A percentile compares a stretch with the other conserved stretches of the same genome.
Conservation (phyloP, 2,797 vertebrate genomes). For the Echiichthys vipera region DNA sequence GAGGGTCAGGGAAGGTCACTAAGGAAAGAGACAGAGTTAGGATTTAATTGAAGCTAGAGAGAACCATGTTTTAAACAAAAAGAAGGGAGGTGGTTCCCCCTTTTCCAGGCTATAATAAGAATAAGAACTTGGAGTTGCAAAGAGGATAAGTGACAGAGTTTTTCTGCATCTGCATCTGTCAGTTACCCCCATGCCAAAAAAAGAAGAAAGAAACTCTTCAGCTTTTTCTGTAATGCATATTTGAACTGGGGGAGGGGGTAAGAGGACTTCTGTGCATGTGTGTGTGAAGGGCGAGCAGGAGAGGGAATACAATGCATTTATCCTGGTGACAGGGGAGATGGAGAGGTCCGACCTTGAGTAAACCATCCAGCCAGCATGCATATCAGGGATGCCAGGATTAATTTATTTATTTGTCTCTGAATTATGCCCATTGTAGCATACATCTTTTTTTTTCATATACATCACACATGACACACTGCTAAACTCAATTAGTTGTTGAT, state of each 20-base stretch:
- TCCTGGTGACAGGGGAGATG: slow-evolving; percentile 43
- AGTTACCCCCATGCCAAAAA: slow-evolving; percentile 43
- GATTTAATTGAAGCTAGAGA: slow-evolving; percentile 57
- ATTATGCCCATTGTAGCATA: slow-evolving; percentile 5
- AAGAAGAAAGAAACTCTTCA: slow-evolving; percentile 56
- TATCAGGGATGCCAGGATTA: slow-evolving; percentile 34
- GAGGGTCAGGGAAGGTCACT: neutral
- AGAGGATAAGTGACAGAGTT: slow-evolving; percentile 59
- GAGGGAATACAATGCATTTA: slow-evolving; percentile 23
- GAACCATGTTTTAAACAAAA: slow-evolving; percentile 20
- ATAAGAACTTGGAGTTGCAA: slow-evolving; percentile 45
- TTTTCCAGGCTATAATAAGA: slow-evolving; percentile 57
- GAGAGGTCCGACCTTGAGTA: slow-evolving; percentile 47
- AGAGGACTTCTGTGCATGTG: slow-evolving; percentile 22
- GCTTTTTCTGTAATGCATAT: slow-evolving; percentile 65
- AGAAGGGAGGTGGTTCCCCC: slow-evolving; percentile 28
- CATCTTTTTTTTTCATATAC: slow-evolving; percentile 22
- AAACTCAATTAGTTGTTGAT: slow-evolving; percentile 26
- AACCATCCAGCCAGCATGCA: slow-evolving; percentile 27
- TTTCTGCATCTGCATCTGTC: slow-evolving; percentile 47
- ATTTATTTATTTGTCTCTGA: slow-evolving; percentile 49
- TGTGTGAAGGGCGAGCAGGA: slow-evolving; percentile 12
- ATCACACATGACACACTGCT: slow-evolving; percentile 21
- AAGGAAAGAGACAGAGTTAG: slow-evolving; percentile 1
- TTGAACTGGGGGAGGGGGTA: slow-evolving; percentile 47